Base-by-base conservation (phyloP, 2,888 invertebrate species). In the Drosophila histrio region DNA sequence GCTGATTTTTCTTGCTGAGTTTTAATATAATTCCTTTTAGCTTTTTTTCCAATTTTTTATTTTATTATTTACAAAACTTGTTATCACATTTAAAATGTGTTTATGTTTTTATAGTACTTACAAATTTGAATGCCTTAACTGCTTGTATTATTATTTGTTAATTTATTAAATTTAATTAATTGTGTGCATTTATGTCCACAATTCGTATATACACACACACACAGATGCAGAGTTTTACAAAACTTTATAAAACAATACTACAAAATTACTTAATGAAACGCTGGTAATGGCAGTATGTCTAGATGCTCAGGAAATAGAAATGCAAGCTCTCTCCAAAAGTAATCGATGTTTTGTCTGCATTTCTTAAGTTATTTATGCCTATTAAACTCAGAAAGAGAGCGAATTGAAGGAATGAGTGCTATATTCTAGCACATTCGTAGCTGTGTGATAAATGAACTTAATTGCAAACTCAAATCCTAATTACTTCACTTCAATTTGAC, bases 391-490 rank as follows among this genome's bases (percentile, higher is more conserved):
- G 30, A 39, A 3, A 36, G 7, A 3, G 17, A 15, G 9, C 9
- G 15, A 19, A 22, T 13, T 6, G 24, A 19, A 21, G 24, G 46
- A 11, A 11, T 17, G n/a, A 8, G 24, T 30, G 32, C 26, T 19
- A 17, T 22, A 43, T 34, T 26, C 21, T 44, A 49, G 36, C 58
- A 47, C 46, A 58, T 59, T 49, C 24, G 30, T 44, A 34, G 44
- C 13, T 44, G 38, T 44, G 38, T 84, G 87, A 81, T 76, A 71
- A 78, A 87, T 81, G 79, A 68, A 85, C 86, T 76, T 76, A 82
- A 87, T 81, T 78, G 68, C 87, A 65, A 87, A 87, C 76, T 73
- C 71, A 87, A 87, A 79, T 87, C 75, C 77, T 73, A 85, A 87
- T 87, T 87, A 83, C 86, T 78, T 62, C 54, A 75, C 67, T 78